Percentiles rank a stretch among this genome's conserved stretches.
These are phyloP conservation scores for Pseudomyrmex dendroicus DNA, from an alignment of 1,140 invertebrate genomes.

Conservation along the genomic window DNA sequence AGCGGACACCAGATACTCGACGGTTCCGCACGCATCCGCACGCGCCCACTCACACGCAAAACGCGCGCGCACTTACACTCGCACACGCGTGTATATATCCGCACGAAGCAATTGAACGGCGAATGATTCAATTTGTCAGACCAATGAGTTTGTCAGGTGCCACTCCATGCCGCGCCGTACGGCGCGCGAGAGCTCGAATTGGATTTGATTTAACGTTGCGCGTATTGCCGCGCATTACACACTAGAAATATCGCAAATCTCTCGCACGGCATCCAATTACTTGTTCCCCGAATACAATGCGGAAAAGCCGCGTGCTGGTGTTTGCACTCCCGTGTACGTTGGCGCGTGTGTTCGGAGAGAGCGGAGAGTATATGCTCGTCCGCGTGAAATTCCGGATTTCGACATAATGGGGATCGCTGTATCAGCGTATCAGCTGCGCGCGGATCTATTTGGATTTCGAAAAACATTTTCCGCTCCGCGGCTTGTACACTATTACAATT, in stretches of 20 bases:
- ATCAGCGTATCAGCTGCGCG: constrained; percentile 71
- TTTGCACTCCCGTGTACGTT: constrained; percentile 34
- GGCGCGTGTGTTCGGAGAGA: background rate
- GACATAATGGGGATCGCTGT: constrained; percentile 70
- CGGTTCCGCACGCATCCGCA: constrained; percentile 51
- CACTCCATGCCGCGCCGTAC: constrained; percentile 81
- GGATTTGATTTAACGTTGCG: constrained; percentile 84
- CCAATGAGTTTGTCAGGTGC: constrained; percentile 86
- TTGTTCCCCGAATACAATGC: constrained; percentile 78
- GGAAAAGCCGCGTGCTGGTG: constrained; percentile 72
- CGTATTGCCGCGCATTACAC: constrained; percentile 83
- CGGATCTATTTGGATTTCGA: constrained; percentile 39
- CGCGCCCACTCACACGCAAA: background rate
- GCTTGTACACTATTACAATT: constrained; percentile 24
- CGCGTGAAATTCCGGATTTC: constrained; percentile 68
- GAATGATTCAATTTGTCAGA: constrained; percentile 86
- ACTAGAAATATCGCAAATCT: constrained; percentile 84
- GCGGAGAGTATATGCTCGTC: constrained; percentile 10
- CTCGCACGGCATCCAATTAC: constrained; percentile 81
- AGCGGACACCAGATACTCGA: constrained; percentile 77
- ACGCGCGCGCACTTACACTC: background rate
- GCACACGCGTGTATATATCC: constrained; percentile 67
- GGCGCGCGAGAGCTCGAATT: constrained; percentile 81
- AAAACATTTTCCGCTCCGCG: constrained; percentile 40
- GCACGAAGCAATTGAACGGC: constrained; percentile 84